A percentile compares a stretch with the other conserved stretches of the same genome.
These are phyloP conservation scores for Pristionchus arcanus DNA, from an alignment of 2,888 invertebrate genomes.

Conservation along the genomic window DNA sequence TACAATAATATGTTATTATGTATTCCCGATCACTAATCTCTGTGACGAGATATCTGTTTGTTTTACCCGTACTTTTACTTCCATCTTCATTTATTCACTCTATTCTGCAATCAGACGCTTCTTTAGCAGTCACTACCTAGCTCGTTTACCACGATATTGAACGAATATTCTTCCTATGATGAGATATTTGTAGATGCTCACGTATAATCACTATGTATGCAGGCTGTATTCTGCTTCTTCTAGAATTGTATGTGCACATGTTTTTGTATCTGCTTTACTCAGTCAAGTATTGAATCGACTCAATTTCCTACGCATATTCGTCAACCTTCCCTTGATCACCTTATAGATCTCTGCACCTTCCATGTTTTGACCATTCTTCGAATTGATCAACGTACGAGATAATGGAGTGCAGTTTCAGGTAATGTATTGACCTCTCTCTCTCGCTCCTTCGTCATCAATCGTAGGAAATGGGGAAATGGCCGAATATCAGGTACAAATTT, in stretches of 20 bases:
- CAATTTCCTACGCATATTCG: not conserved
- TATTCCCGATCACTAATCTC: no score
- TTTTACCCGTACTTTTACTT: not conserved
- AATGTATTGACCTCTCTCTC: not conserved
- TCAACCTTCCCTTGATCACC: not conserved
- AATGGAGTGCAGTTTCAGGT: not conserved
- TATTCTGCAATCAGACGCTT: not conserved
- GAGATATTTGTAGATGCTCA: not conserved
- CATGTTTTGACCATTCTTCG: not conserved
- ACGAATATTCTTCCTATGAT: not conserved
- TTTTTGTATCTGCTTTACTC: slow-evolving; percentile 15
- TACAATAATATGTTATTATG: no score
- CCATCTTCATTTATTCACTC: not conserved
- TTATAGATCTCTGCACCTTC: not conserved
- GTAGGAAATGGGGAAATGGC: not conserved
- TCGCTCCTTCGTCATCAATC: not conserved
- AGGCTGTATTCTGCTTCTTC: not conserved
- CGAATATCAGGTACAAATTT: slow-evolving; percentile 11
- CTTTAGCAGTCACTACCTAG: not conserved
- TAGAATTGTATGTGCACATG: not conserved
- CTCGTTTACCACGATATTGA: not conserved
- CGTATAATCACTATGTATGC: not conserved
- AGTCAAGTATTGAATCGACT: not conserved
- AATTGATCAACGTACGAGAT: not conserved
- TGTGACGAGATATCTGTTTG: not conserved